These are phyloP conservation scores for Diabrotica undecimpunctata DNA, from an alignment of 1,140 invertebrate species.

Conservation along the genomic window DNA sequence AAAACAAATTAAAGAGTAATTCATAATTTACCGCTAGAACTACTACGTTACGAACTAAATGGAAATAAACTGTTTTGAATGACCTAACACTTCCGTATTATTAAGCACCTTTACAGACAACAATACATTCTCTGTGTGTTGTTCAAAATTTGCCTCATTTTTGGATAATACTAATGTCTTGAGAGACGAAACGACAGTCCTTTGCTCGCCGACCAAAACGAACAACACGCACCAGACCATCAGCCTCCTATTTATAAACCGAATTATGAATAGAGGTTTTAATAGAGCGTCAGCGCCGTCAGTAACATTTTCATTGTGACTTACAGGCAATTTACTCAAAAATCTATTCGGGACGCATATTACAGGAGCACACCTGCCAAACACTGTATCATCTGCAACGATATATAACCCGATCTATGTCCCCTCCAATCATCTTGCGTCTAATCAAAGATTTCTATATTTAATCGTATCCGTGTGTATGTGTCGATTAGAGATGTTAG, in stretches of 20 bases:
- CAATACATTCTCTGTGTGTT: too few relatives aligned
- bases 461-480: slow-evolving; percentile 15
- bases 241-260: slow-evolving; percentile 16
- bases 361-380: slow-evolving; percentile 17
- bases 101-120: too few relatives aligned
- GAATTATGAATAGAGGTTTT: slow-evolving; percentile 20
- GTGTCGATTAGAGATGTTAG: too few relatives aligned
- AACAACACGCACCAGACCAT: slow-evolving; percentile 8
- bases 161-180: too few relatives aligned
- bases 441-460: slow-evolving; percentile 27
- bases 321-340: slow-evolving; percentile 21
- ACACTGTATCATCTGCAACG: slow-evolving; percentile 21
- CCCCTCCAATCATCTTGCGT: slow-evolving; percentile 18
- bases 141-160: too few relatives aligned
- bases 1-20: too few relatives aligned
- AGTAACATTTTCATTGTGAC: slow-evolving; percentile 23
- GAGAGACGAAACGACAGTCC: too few relatives aligned
- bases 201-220: background rate
- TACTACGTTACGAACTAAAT: too few relatives aligned
- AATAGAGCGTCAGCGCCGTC: slow-evolving; percentile 7
- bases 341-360: slow-evolving; percentile 20
- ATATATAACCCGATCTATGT: slow-evolving; percentile 18
- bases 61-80: too few relatives aligned
- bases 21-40: too few relatives aligned
- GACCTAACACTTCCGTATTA: too few relatives aligned